Evolutionary conservation across 2,113 vertebrate genomes (phyloP), one percentile per base, ranked within the genome.

Genomic region (Madoqua kirkii): DNA sequence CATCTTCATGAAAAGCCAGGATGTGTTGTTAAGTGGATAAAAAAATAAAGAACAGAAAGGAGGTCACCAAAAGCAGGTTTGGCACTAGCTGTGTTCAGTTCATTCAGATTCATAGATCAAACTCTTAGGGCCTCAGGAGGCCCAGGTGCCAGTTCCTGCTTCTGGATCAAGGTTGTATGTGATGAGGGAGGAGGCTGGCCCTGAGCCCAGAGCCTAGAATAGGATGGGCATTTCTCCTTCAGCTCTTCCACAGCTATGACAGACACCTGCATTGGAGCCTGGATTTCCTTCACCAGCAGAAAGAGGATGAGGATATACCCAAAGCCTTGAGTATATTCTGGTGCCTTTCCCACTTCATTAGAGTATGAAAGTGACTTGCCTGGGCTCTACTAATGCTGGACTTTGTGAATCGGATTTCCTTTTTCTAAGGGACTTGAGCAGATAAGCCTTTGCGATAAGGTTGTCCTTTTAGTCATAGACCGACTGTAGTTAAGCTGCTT

Each of bases 81-180:
- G 48, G 54, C 31, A 86, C 57, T 54, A 95, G 54, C 54, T 98
- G 6, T 90, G 45, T 71, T 97, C 54, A 88, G 55, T 54, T 89
- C 54, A 87, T 93, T 97, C 21, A 95, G 88, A 43, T 85, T 27
- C n/a, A 91, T 91, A n/a, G 88, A 90, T 92, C 85, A 98, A 98
- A 97, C 93, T 97, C 88, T 52, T 71, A 43, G 29, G 74, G 29
- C 33, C 88, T 96, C 86, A 78, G 25, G 81, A 97, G 83, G 36
- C 89, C 55, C 19, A 52, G 5, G 48, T 87, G 29, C 48, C 62
- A 91, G 50, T 82, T 81, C 31, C 74, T 91, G 92, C 8, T 43
- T 31, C 64, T 74, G 54, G 84, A 95, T 74, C 45, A 88, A 87
- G 21, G n/a, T 96, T 96, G 90, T 90, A 90, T 25, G 97, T 95